These are phyloP conservation scores for Lycocorax pyrrhopterus DNA, from an alignment of 2,113 vertebrate genomes.

Conservation along the genomic window DNA sequence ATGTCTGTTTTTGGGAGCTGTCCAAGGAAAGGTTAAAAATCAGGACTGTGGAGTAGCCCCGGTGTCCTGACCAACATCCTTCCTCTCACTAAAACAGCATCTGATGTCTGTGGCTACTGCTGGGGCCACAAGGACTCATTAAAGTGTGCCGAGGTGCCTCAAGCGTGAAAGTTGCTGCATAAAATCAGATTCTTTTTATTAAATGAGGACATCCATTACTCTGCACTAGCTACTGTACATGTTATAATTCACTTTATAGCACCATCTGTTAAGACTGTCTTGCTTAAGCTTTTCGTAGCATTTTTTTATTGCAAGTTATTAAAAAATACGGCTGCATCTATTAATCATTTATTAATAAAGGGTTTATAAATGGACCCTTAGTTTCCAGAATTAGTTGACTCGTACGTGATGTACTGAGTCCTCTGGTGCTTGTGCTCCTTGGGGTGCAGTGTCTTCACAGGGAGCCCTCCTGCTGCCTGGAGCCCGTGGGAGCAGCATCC, in stretches of 20 bases:
- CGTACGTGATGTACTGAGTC: background rate
- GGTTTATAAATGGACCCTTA: constrained; percentile 29
- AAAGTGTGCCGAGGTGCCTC: constrained; percentile 36
- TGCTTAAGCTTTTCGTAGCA: constrained; percentile 32
- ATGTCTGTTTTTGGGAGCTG: background rate
- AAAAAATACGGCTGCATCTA: constrained; percentile 50
- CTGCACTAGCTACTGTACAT: constrained; percentile 11
- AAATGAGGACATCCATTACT: constrained; percentile 49
- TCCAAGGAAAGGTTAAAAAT: constrained; percentile 45
- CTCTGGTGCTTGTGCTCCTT: background rate
- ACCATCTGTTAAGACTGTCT: constrained; percentile 62
- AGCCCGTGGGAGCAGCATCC: background rate
- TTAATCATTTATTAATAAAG: constrained; percentile 67
- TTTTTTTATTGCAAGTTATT: constrained; percentile 64
- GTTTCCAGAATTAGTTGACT: background rate
- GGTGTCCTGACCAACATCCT: constrained; percentile 1
- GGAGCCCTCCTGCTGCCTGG: background rate
- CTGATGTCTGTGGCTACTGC: background rate
- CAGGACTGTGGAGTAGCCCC: background rate
- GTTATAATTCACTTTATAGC: constrained; percentile 63
- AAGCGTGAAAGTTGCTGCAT: constrained; percentile 46
- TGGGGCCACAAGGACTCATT: constrained; percentile 37
- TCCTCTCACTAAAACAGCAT: background rate
- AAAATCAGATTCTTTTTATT: constrained; percentile 42
- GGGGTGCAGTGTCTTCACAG: background rate